Percentiles rank a stretch among this genome's conserved stretches.
These are phyloP conservation scores for Berghia stephanieae DNA, from an alignment of 1,140 invertebrate species.

Conservation along the genomic window DNA sequence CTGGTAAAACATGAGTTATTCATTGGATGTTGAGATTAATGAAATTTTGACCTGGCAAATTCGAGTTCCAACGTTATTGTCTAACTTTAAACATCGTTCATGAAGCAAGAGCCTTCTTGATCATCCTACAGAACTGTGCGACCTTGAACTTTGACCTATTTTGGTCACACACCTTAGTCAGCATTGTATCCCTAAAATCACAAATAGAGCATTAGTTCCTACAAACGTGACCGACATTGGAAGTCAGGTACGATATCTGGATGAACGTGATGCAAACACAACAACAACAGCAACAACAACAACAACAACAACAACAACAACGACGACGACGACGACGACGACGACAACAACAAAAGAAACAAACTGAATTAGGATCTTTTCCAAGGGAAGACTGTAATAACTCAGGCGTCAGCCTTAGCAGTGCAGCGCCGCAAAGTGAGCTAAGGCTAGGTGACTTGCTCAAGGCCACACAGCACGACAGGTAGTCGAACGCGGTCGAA, in stretches of 20 bases:
- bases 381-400: slow-evolving; percentile 23
- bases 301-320: slow-evolving; percentile 28
- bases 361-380: background rate
- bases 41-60: too few species aligned
- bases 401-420: slow-evolving; percentile 19
- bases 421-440: background rate
- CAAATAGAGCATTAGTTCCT: background rate
- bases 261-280: background rate
- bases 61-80: too few species aligned
- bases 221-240: background rate
- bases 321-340: slow-evolving; percentile 10
- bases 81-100: slow-evolving; percentile 11
- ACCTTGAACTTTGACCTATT: too few species aligned
- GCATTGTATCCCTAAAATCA: background rate
- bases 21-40: too few species aligned
- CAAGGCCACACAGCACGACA: slow-evolving; percentile 15
- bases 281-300: slow-evolving; percentile 12
- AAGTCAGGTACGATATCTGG: background rate
- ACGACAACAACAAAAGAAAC: slow-evolving; percentile 15
- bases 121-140: too few species aligned
- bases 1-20: too few species aligned
- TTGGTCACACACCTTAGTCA: background rate
- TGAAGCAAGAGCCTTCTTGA: too few species aligned
- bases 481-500: background rate
- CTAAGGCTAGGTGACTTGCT: slow-evolving; percentile 32